A percentile compares a stretch with the other conserved stretches of the same genome.
Conservation (phyloP, 2,113 vertebrate species). For the Mesoclemmys tuberculata region DNA sequence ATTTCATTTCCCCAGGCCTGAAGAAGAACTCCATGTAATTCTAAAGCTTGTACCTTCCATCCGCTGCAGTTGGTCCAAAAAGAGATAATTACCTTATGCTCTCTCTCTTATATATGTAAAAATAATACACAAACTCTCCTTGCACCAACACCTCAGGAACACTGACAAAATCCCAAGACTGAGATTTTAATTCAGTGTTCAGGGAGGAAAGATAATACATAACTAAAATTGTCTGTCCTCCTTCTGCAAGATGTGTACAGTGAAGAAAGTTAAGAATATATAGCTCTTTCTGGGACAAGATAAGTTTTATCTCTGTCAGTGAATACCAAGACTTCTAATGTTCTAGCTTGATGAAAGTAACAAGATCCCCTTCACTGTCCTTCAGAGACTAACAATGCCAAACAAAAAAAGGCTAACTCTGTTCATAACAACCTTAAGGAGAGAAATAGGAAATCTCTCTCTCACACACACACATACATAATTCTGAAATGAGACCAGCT, state of each 20-base stretch:
- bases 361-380: neutral
- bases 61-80: too few relatives aligned
- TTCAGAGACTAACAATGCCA: neutral
- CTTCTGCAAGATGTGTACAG: constrained; percentile 9
- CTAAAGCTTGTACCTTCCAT: too few relatives aligned
- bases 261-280: neutral
- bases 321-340: neutral
- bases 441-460: neutral
- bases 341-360: neutral
- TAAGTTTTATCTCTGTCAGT: neutral
- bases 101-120: too few relatives aligned
- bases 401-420: neutral
- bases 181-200: constrained; percentile 32
- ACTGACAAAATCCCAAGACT: constrained; percentile 48
- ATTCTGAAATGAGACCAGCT: neutral
- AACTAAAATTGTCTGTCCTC: constrained; percentile 62
- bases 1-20: too few relatives aligned
- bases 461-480: too few relatives aligned
- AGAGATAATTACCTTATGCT: too few relatives aligned
- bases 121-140: too few relatives aligned
- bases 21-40: too few relatives aligned
- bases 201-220: constrained; percentile 48
- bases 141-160: too few relatives aligned
- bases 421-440: neutral
- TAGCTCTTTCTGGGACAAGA: neutral